Percentiles rank a stretch among this genome's conserved stretches.
Conservation (phyloP, 1,140 invertebrate species). For the Macrosteles quadrilineatus region DNA sequence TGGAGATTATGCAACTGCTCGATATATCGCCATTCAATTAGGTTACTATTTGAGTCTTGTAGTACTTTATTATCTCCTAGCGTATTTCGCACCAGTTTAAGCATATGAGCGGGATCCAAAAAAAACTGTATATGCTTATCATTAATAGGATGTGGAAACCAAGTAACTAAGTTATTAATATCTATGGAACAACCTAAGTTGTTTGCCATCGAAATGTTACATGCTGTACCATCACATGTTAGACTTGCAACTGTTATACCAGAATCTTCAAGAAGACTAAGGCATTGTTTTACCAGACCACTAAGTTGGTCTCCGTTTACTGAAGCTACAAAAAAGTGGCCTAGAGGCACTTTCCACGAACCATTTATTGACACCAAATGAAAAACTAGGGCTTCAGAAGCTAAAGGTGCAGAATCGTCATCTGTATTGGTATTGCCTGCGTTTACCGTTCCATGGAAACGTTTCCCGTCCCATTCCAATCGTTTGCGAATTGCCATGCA, state of each 20-base stretch:
- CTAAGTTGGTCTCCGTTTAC: slow-evolving; percentile 32
- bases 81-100: slow-evolving; percentile 36
- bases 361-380: slow-evolving; percentile 45
- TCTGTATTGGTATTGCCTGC: slow-evolving; percentile 22
- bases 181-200: slow-evolving; percentile 37
- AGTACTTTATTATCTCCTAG: slow-evolving; percentile 31
- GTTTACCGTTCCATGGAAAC: slow-evolving; percentile 26
- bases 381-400: slow-evolving; percentile 47
- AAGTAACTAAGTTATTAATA: slow-evolving; percentile 23
- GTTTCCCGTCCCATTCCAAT: slow-evolving; percentile 38
- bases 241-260: slow-evolving; percentile 24
- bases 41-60: slow-evolving; percentile 33
- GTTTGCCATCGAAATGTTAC: slow-evolving; percentile 21
- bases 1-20: slow-evolving; percentile 42
- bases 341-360: slow-evolving; percentile 47
- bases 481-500: slow-evolving; percentile 39
- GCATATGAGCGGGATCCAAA: slow-evolving; percentile 39
- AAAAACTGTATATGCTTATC: slow-evolving; percentile 35
- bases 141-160: slow-evolving; percentile 30
- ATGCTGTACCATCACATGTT: slow-evolving; percentile 32
- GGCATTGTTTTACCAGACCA: too few relatives aligned
- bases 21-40: slow-evolving; percentile 44
- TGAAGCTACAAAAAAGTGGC: slow-evolving; percentile 46
- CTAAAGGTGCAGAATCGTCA: slow-evolving; percentile 42
- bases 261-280: slow-evolving; percentile 34